A percentile compares a stretch with the other conserved stretches of the same genome.
Evolutionary conservation across 2,113 vertebrate genomes (phyloP).

Genomic region (Tragelaphus buxtoni): DNA sequence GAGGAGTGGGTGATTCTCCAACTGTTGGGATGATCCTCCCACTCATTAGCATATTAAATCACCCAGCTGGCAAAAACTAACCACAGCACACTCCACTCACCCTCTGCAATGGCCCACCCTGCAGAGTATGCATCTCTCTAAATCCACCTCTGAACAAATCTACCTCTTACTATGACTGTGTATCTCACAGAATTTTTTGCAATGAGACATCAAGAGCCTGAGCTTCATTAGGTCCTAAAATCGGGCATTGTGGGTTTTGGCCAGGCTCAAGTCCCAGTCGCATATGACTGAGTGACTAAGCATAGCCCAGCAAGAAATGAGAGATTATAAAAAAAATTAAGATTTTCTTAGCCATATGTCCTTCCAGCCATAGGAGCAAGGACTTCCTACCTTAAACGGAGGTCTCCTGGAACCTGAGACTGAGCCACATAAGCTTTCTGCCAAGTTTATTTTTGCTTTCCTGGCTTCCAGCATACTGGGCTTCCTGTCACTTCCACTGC

Average conservation of each 20-base stretch:
- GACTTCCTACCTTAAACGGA: neutral
- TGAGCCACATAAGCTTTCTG: neutral
- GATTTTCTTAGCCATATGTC: neutral
- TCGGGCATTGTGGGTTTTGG: neutral
- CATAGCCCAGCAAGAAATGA: neutral
- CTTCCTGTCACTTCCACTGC: neutral
- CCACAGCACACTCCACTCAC: neutral
- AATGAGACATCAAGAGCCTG: neutral
- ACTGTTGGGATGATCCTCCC: neutral
- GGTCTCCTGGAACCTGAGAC: neutral
- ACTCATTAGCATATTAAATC: neutral
- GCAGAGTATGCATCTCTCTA: neutral
- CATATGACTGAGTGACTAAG: neutral
- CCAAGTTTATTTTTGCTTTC: neutral
- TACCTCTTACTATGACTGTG: neutral
- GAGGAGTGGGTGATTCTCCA: neutral
- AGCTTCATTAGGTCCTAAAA: neutral
- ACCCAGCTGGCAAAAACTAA: neutral
- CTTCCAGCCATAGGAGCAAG: neutral
- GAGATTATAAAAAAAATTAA: neutral
- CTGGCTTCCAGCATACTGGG: neutral
- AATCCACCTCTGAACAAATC: neutral
- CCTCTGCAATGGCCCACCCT: neutral
- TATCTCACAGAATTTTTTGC: neutral
- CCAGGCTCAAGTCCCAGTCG: neutral